A percentile compares a stretch with the other conserved stretches of the same genome.
Conservation (phyloP, 2,888 invertebrate genomes). For the Ormia ochracea region DNA sequence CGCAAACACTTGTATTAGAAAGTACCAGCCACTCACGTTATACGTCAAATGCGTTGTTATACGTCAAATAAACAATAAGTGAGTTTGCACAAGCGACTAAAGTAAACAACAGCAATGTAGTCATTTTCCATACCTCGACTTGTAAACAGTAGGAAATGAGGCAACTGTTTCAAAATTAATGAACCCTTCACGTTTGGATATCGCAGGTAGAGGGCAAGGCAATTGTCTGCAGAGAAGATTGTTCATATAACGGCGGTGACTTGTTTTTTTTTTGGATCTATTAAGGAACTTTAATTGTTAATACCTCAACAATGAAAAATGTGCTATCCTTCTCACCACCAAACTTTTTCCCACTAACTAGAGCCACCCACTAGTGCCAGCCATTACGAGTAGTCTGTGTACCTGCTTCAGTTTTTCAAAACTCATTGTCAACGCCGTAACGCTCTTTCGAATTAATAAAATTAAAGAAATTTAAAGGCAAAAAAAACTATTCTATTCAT, state of each 20-base stretch:
- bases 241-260: background rate
- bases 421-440: constrained; percentile 57
- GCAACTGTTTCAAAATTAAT: constrained; percentile 58
- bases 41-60: background rate
- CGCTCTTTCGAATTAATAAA: constrained; percentile 16
- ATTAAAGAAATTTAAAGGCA: background rate
- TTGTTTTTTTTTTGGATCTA: background rate
- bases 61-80: background rate
- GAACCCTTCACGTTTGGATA: too few relatives aligned
- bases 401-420: constrained; percentile 41
- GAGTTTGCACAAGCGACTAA: background rate
- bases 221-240: constrained; percentile 6
- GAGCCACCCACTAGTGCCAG: too few relatives aligned
- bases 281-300: constrained; percentile 51
- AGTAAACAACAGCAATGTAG: constrained; percentile 27
- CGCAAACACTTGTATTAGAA: background rate
- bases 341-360: too few relatives aligned
- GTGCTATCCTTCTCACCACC: background rate
- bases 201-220: too few relatives aligned
- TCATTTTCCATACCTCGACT: constrained; percentile 8
- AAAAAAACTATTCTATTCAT: background rate
- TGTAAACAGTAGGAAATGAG: constrained; percentile 32
- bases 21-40: constrained; percentile 5
- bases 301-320: constrained; percentile 15
- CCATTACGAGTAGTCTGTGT: background rate